Conservation (phyloP, 2,888 invertebrate species). For the Drosophila planitibia region DNA sequence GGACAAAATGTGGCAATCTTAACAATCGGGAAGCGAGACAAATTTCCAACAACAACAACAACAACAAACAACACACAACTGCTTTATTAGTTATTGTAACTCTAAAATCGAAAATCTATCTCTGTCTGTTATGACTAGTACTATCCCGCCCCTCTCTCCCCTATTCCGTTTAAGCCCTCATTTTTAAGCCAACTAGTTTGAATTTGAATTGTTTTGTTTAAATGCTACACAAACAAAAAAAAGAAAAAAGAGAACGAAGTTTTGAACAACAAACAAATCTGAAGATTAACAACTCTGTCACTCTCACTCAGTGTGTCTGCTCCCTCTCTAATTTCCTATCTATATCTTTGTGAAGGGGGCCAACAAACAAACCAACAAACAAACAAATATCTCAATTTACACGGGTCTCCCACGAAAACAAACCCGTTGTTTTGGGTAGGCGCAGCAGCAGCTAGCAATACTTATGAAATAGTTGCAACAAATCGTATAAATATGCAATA, state of each 20-base stretch:
- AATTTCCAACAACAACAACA: slow-evolving; percentile 32
- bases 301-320: slow-evolving; percentile 4
- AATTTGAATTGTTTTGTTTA: slow-evolving; percentile 24
- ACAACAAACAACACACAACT: slow-evolving; percentile 15
- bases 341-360: slow-evolving; percentile 32
- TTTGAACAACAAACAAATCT: neutral
- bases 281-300: neutral
- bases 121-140: neutral
- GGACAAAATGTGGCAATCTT: neutral
- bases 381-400: slow-evolving; percentile 51
- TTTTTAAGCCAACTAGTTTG: slow-evolving; percentile 24
- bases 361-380: slow-evolving; percentile 6
- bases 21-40: slow-evolving; percentile 44
- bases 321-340: neutral
- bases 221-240: neutral
- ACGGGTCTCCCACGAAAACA: neutral
- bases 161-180: slow-evolving; percentile 17
- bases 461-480: slow-evolving; percentile 38
- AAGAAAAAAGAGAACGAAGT: slow-evolving; percentile 10
- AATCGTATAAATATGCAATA: slow-evolving; percentile 49
- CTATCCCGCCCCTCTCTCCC: neutral
- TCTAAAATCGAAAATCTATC: neutral
- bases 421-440: neutral
- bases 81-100: slow-evolving; percentile 42
- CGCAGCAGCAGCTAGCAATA: slow-evolving; percentile 34